These are phyloP conservation scores for Bibio marci DNA, from an alignment of 2,888 invertebrate species.

Conservation along the genomic window DNA sequence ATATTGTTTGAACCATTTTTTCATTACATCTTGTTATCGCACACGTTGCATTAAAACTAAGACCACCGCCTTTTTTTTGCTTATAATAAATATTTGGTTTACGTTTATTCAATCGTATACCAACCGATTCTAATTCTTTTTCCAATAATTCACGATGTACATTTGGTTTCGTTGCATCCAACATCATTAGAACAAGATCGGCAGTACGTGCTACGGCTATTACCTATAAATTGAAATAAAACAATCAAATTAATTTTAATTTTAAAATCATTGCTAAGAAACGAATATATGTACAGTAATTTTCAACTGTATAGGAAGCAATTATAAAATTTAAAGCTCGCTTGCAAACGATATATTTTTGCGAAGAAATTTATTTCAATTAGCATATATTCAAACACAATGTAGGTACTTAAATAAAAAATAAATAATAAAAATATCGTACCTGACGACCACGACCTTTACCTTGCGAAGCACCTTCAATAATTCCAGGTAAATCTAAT, in stretches of 20 bases:
- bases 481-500: conserved; percentile 96
- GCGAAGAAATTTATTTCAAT: too few relatives aligned
- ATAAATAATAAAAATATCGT: too few relatives aligned
- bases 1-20: conserved; percentile 92
- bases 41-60: conserved; percentile 94
- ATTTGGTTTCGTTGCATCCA: conserved; percentile 97
- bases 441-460: conserved; percentile 76
- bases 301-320: too few relatives aligned
- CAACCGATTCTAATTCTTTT: conserved; percentile 91
- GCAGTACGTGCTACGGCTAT: conserved; percentile 98
- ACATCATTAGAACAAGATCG: conserved; percentile 96
- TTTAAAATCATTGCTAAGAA: too few relatives aligned
- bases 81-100: conserved; percentile 99
- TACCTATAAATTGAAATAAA: too few relatives aligned
- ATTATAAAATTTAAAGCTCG: too few relatives aligned
- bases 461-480: conserved; percentile 95
- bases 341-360: too few relatives aligned
- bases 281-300: too few relatives aligned
- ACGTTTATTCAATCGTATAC: conserved; percentile 85
- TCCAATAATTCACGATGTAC: conserved; percentile 85
- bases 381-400: too few relatives aligned
- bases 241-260: too few relatives aligned
- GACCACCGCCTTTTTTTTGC: conserved; percentile 87
- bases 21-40: conserved; percentile 85
- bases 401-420: too few relatives aligned